Evolutionary conservation across 2,797 vertebrate genomes (phyloP).

Genomic region (Poeciliopsis presidionis): DNA sequence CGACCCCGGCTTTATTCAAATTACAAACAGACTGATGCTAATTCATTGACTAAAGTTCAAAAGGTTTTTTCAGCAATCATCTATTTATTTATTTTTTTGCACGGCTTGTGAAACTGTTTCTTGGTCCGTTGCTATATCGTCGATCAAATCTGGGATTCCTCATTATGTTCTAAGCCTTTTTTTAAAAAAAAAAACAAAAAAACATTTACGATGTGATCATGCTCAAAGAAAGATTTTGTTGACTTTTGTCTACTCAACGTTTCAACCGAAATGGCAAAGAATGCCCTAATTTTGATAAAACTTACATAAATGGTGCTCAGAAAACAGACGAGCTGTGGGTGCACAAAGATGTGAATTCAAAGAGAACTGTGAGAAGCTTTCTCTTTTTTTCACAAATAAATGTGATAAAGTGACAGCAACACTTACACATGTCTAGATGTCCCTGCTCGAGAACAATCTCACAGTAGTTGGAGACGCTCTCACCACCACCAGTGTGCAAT

Average conservation of each 20-base stretch:
- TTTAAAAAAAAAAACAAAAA: too few species aligned
- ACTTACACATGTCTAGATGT: conserved; percentile 39
- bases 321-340: neutral
- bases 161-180: too few species aligned
- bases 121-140: too few species aligned
- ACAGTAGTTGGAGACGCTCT: conserved; percentile 37
- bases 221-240: too few species aligned
- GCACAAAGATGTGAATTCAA: neutral
- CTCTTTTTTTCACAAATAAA: conserved; percentile 16
- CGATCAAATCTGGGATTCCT: too few species aligned
- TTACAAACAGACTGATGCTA: neutral
- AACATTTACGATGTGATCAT: too few species aligned
- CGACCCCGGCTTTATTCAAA: neutral
- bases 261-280: neutral
- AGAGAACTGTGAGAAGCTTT: conserved; percentile 17
- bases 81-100: too few species aligned
- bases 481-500: conserved; percentile 30
- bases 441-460: conserved; percentile 38
- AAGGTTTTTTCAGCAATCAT: neutral
- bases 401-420: conserved; percentile 20
- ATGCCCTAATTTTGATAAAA: neutral
- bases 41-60: neutral
- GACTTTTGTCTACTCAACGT: neutral
- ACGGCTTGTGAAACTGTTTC: too few species aligned
- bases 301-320: neutral